These are phyloP conservation scores for Pomatostomus ruficeps DNA, from an alignment of 2,113 vertebrate genomes.

Conservation along the genomic window DNA sequence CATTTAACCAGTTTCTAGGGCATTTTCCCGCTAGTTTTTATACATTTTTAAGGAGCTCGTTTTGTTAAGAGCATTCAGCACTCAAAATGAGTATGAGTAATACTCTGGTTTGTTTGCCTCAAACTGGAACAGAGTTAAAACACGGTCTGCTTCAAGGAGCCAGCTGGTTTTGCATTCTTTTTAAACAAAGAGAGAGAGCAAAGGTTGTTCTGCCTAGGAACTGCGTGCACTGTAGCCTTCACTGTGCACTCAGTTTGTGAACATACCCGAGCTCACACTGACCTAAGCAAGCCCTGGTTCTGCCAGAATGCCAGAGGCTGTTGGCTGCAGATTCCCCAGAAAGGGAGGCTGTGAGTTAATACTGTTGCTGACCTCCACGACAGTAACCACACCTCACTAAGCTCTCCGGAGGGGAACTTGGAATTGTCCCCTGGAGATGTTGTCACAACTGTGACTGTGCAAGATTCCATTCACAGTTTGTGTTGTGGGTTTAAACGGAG, in stretches of 20 bases:
- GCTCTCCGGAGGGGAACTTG: not conserved
- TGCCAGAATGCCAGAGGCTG: not conserved
- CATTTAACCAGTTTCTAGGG: not conserved
- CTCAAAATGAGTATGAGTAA: not conserved
- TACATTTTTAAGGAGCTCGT: not conserved
- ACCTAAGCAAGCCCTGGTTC: not conserved
- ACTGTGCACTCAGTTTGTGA: not conserved
- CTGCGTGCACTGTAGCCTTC: not conserved
- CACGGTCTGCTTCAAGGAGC: not conserved
- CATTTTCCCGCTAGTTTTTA: not conserved
- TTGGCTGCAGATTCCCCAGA: not conserved
- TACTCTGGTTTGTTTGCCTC: not conserved
- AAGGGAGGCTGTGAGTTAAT: not conserved
- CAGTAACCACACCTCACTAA: not conserved
- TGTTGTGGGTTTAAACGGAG: not conserved
- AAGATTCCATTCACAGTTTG: not conserved
- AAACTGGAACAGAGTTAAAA: not conserved
- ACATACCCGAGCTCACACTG: not conserved
- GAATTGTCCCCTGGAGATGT: not conserved
- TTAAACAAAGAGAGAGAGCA: not conserved
- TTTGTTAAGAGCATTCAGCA: not conserved
- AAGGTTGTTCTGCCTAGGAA: not conserved
- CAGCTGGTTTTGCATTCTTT: not conserved
- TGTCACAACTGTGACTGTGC: fast-evolving
- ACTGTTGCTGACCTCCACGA: not conserved